A percentile compares a stretch with the other conserved stretches of the same genome.
These are phyloP conservation scores for Chrysotoxum bicinctum DNA, from an alignment of 2,888 invertebrate species.

Conservation along the genomic window DNA sequence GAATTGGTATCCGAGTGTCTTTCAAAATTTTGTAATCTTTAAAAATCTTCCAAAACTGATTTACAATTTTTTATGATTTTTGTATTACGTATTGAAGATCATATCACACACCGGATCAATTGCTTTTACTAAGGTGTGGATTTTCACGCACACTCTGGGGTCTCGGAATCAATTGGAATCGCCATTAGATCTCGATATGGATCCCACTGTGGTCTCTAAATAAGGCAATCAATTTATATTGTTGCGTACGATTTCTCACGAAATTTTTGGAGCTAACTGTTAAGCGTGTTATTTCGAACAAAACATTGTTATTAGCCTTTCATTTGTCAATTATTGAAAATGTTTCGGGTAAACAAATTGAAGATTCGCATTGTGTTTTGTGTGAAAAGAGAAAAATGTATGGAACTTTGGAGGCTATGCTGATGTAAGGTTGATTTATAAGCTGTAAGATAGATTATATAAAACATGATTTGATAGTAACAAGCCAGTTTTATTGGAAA, in stretches of 20 bases:
- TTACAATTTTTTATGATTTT: constrained; percentile 19
- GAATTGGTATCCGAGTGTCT: constrained; percentile 49
- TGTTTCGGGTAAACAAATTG: constrained; percentile 14
- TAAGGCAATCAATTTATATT: constrained; percentile 67
- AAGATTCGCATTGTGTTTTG: constrained; percentile 33
- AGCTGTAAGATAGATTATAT: neutral
- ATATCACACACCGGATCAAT: constrained; percentile 61
- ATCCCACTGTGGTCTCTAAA: constrained; percentile 33
- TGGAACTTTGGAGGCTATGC: neutral
- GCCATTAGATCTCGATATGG: constrained; percentile 50
- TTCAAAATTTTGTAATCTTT: constrained; percentile 42
- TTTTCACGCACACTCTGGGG: constrained; percentile 67
- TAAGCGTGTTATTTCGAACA: constrained; percentile 34
- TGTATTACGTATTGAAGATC: constrained; percentile 43
- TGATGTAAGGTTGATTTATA: neutral
- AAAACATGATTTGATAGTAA: too few species aligned
- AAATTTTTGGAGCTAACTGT: constrained; percentile 43
- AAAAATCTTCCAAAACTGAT: constrained; percentile 36
- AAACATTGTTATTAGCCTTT: constrained; percentile 62
- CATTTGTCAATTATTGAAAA: constrained; percentile 60
- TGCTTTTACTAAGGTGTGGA: constrained; percentile 66
- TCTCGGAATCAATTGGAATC: constrained; percentile 55
- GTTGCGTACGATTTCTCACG: constrained; percentile 53
- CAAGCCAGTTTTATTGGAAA: too few species aligned
- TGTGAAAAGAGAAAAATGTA: neutral